phyloP scores from a whole-genome alignment of 2,113 vertebrate genomes.

The Megaceryle torquata region DNA sequence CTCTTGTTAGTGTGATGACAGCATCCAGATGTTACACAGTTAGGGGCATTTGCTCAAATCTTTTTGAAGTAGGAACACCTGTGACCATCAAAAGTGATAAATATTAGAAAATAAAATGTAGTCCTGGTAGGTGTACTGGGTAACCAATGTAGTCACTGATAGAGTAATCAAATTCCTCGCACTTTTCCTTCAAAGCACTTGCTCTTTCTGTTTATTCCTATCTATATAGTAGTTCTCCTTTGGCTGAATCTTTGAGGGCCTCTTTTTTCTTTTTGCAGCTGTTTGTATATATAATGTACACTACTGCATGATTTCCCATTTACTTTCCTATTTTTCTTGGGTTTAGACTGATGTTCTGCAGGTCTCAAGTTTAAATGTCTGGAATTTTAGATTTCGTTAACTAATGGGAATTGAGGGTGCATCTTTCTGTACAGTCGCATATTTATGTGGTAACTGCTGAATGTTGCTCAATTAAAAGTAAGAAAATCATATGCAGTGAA shows the following conservation, averaged over 20 bases:
- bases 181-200: not conserved
- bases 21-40: slow-evolving; percentile 59
- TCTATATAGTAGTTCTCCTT: not conserved
- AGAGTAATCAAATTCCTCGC: not conserved
- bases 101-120: slow-evolving; percentile 2
- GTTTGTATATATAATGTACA: not conserved
- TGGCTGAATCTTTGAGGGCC: not conserved
- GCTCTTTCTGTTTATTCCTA: not conserved
- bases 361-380: not conserved
- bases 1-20: slow-evolving; percentile 49
- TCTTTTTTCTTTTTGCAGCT: not conserved
- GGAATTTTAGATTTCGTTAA: not conserved
- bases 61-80: slow-evolving; percentile 44
- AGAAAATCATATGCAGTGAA: not conserved
- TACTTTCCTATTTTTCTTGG: not conserved
- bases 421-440: not conserved
- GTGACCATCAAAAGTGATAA: slow-evolving; percentile 5
- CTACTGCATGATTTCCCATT: not conserved
- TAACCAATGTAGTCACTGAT: not conserved
- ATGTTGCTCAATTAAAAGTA: not conserved
- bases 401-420: not conserved
- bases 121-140: not conserved
- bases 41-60: slow-evolving; percentile 54
- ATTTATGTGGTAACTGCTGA: not conserved
- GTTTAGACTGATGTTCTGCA: not conserved